Evolutionary conservation across 2,888 invertebrate species (phyloP), one percentile per base, ranked within the genome.

Genomic region (Andricus quercusramuli): DNA sequence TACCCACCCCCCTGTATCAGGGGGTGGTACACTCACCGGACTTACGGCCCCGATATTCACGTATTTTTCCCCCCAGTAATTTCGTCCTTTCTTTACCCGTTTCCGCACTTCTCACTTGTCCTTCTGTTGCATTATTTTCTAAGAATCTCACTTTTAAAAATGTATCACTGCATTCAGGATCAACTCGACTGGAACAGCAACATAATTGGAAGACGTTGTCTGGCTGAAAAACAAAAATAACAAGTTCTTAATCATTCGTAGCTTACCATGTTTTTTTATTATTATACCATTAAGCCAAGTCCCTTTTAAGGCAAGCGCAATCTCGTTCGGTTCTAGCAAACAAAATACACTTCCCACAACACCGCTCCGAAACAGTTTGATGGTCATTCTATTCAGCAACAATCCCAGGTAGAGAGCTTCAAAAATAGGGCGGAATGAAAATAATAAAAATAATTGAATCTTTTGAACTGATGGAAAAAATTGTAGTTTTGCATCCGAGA

Each of bases 1-100:
- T 90, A 90, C 90, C 90, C 92, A 92, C 91, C 94, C 93, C 94
- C 94, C 93, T 93, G 90, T 93, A 93, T 92, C 93, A 94, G 94
- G 94, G 94, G 95, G 94, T 91, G 95, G 95, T 93, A 87, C 89
- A 83, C 84, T 82, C 85, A 82, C 84, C 94, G 79, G 83, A 77
- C 68, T 82, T 82, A 78, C 80, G 83, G 83, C 81, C 78, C 84
- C 85, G 82, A 83, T 84, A 78, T 41, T 84, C 80, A 76, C 82
- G 80, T 47, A 62, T 76, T 67, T 65, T 79, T 78, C 68, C 65
- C 65, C 56, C 8, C 17, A 37, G 37, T 74, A 78, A 78, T 64
- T 78, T 41, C n/a, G 17, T 68, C 77, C 76, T 32, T 56, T 32
- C 83, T 78, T 74, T 80, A 76, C 70, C 66, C 65, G 78, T 80